Conservation (phyloP, 2,113 vertebrate genomes). For the Microtus richardsoni region DNA sequence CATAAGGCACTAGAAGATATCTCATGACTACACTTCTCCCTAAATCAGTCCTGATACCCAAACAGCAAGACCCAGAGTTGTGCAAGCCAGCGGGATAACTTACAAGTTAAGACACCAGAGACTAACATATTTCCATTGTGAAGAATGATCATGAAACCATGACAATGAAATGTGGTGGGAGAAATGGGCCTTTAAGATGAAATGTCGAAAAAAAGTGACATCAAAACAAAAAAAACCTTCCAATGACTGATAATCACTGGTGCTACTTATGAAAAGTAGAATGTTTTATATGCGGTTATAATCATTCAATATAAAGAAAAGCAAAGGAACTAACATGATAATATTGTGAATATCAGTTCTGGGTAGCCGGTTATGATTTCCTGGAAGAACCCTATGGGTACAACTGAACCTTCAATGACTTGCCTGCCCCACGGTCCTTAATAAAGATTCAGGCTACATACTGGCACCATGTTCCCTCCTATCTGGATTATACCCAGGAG, state of each 20-base stretch:
- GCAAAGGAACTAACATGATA: conserved; percentile 18
- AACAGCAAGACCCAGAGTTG: background rate
- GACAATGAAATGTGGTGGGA: background rate
- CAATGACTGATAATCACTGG: conserved; percentile 4
- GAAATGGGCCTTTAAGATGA: conserved; percentile 6
- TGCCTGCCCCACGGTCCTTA: background rate
- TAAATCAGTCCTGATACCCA: conserved; percentile 47
- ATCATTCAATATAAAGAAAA: conserved; percentile 30
- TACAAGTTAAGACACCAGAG: background rate
- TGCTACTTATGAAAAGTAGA: conserved; percentile 19
- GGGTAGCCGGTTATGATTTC: background rate
- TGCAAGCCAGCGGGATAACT: conserved; percentile 41
- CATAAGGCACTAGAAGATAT: conserved; percentile 12
- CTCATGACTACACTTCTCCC: conserved; percentile 32
- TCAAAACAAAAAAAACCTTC: background rate
- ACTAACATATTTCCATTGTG: background rate
- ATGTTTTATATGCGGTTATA: background rate
- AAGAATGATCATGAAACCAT: background rate
- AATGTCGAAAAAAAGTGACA: conserved; percentile 20
- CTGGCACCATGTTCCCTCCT: background rate
- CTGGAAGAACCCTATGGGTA: background rate
- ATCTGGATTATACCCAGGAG: background rate
- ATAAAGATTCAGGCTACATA: background rate
- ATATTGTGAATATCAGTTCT: background rate
- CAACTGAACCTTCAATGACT: background rate